A percentile compares a stretch with the other conserved stretches of the same genome.
phyloP scores from a whole-genome alignment of 2,113 vertebrate species.

The Xiphias gladius region DNA sequence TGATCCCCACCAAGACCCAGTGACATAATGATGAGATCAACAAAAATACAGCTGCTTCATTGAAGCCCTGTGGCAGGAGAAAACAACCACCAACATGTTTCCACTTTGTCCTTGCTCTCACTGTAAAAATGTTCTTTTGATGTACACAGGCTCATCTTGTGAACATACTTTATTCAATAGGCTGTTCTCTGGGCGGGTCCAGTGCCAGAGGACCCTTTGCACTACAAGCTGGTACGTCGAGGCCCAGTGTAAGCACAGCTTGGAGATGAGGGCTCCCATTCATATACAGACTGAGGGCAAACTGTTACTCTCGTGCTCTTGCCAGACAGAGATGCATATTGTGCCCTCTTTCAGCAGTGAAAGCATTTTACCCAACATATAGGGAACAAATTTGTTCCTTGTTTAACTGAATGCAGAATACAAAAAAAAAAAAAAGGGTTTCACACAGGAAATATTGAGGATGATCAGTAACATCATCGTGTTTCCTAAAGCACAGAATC shows the following conservation, averaged over 20 bases:
- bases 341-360: conserved; percentile 55
- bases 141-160: conserved; percentile 42
- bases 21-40: conserved; percentile 77
- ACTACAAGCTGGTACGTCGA: conserved; percentile 72
- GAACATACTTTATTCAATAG: conserved; percentile 71
- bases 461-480: neutral
- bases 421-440: conserved; percentile 29
- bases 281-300: conserved; percentile 74
- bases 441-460: conserved; percentile 60
- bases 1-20: conserved; percentile 46
- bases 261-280: conserved; percentile 77
- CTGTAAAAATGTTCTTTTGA: conserved; percentile 73
- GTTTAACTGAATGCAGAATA: conserved; percentile 17
- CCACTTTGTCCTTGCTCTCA: conserved; percentile 50
- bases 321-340: conserved; percentile 74
- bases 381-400: conserved; percentile 70
- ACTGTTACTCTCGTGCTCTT: conserved; percentile 64
- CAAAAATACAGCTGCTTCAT: conserved; percentile 59
- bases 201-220: conserved; percentile 76
- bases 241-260: conserved; percentile 65
- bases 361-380: conserved; percentile 57
- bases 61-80: conserved; percentile 56
- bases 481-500: conserved; percentile 30
- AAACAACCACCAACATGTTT: conserved; percentile 67
- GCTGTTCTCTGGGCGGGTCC: conserved; percentile 59